These are phyloP conservation scores for Equus przewalskii DNA, from an alignment of 2,113 vertebrate species.

Conservation along the genomic window DNA sequence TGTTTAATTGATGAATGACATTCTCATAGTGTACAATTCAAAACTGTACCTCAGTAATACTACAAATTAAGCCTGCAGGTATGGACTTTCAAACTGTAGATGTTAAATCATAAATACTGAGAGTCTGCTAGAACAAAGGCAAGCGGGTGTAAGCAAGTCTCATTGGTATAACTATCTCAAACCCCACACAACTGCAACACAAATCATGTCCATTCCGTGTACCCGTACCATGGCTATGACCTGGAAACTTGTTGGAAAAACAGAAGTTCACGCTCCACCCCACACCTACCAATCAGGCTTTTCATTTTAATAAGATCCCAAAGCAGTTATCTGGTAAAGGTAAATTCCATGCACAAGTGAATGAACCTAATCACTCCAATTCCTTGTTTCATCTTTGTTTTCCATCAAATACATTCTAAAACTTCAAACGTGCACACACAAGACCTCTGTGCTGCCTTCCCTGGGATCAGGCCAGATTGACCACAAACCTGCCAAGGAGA, in stretches of 20 bases:
- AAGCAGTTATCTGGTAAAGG: neutral
- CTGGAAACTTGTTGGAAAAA: neutral
- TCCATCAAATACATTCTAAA: neutral
- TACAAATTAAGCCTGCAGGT: neutral
- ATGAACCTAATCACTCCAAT: neutral
- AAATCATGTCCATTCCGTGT: neutral
- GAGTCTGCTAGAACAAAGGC: neutral
- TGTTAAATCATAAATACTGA: neutral
- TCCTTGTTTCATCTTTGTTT: neutral
- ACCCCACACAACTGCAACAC: neutral
- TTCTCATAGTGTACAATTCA: neutral
- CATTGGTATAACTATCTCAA: neutral
- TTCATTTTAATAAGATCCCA: neutral
- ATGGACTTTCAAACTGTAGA: neutral
- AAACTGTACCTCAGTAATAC: neutral
- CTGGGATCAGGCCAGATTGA: neutral
- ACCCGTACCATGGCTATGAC: accelerated
- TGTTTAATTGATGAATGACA: neutral
- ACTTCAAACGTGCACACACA: accelerated
- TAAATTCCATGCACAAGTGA: neutral
- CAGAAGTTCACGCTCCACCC: neutral
- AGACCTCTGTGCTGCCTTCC: neutral
- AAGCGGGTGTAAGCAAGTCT: accelerated
- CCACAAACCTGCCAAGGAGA: neutral
- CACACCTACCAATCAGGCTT: neutral